phyloP scores from a whole-genome alignment of 2,113 vertebrate genomes.

The Coreoperca whiteheadi region DNA sequence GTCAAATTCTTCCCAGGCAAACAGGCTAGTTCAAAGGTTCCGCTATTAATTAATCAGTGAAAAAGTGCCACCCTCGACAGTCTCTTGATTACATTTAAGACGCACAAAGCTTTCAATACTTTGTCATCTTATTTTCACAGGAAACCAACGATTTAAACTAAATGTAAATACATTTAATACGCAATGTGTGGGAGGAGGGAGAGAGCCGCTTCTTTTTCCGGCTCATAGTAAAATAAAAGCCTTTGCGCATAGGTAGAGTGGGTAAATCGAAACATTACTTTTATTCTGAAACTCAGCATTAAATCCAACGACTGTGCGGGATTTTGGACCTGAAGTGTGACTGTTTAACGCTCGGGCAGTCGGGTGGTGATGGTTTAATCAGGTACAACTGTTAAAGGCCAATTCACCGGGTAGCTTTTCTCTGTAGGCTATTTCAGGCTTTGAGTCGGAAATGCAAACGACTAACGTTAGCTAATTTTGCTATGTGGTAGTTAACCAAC shows the following conservation, averaged over 20 bases:
- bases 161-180: neutral
- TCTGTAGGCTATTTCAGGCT: neutral
- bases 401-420: neutral
- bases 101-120: accelerated
- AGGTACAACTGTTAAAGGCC: neutral
- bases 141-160: accelerated
- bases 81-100: accelerated
- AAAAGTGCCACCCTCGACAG: neutral
- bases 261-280: neutral
- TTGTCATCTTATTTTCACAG: neutral
- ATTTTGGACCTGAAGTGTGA: neutral
- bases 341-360: neutral
- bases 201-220: neutral
- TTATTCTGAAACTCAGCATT: slow-evolving; percentile 48
- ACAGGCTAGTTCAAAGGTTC: slow-evolving; percentile 34
- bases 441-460: neutral
- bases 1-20: slow-evolving; percentile 50
- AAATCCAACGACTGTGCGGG: neutral
- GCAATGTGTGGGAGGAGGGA: neutral
- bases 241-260: accelerated
- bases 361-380: neutral
- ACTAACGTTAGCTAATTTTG: slow-evolving; percentile 9
- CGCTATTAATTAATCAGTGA: neutral
- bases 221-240: slow-evolving; percentile 60
- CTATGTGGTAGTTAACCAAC: neutral